These are phyloP conservation scores for Trichopria drosophilae DNA, from an alignment of 2,888 invertebrate genomes.

Conservation along the genomic window DNA sequence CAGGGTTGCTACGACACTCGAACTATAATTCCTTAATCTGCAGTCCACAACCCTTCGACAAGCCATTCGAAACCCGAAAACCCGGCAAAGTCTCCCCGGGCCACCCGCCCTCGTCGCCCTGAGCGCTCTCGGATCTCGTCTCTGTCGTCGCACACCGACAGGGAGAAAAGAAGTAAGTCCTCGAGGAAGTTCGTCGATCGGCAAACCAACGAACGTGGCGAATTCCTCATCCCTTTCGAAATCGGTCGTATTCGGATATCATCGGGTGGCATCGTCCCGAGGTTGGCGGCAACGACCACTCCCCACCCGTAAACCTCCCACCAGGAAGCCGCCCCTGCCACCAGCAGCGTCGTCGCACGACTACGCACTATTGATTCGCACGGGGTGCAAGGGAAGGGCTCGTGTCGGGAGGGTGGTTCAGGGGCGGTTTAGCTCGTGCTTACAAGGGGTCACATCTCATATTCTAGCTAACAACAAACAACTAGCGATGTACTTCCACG, in stretches of 20 bases:
- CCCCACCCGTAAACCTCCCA: no score
- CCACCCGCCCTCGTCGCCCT: neutral
- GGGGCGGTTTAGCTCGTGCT: no score
- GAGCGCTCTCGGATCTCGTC: no score
- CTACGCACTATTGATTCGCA: slow-evolving; percentile 58
- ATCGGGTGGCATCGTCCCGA: slow-evolving; percentile 46
- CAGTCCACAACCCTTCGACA: slow-evolving; percentile 1
- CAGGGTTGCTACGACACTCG: slow-evolving; percentile 1
- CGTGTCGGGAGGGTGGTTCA: slow-evolving; percentile 8
- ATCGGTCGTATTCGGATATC: slow-evolving; percentile 43
- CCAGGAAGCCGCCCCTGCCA: no score
- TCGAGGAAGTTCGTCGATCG: slow-evolving; percentile 46
- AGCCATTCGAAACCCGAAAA: slow-evolving; percentile 29
- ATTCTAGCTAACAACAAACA: no score
- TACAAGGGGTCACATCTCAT: no score
- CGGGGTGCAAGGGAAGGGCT: slow-evolving; percentile 41
- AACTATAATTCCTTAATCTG: slow-evolving; percentile 35
- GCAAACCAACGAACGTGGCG: no score
- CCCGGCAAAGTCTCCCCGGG: slow-evolving; percentile 4
- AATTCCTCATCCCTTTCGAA: slow-evolving; percentile 28
- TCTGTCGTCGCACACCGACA: slow-evolving; percentile 6
- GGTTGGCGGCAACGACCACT: slow-evolving; percentile 32
- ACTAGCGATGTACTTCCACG: no score
- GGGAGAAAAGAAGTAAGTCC: slow-evolving; percentile 29
- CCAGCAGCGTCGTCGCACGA: slow-evolving; percentile 46